Conservation (phyloP, 2,888 invertebrate species). For the Pseudolycoriella hygida region DNA sequence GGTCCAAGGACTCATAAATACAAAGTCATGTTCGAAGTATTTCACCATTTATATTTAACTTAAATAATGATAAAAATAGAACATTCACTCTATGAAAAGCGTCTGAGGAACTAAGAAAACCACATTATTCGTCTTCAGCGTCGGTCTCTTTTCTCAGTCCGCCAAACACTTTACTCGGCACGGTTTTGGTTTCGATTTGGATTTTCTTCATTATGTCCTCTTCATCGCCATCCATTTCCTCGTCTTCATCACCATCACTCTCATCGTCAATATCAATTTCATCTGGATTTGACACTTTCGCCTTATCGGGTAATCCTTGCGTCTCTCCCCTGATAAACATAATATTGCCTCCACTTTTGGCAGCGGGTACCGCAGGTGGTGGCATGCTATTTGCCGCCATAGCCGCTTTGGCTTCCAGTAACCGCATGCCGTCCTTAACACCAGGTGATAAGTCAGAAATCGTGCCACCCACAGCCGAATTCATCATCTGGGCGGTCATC, state of each 20-base stretch:
- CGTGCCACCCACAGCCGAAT: conserved; percentile 48
- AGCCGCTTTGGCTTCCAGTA: conserved; percentile 69
- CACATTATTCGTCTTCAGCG: background rate
- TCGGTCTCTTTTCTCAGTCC: conserved; percentile 30
- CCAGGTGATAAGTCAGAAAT: conserved; percentile 59
- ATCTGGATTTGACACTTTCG: conserved; percentile 66
- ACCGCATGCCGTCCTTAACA: conserved; percentile 71
- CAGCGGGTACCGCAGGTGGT: conserved; percentile 9
- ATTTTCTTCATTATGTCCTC: conserved; percentile 41
- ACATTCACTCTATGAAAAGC: no score
- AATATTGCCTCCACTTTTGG: conserved; percentile 34
- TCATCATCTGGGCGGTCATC: conserved; percentile 97
- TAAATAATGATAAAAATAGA: no score
- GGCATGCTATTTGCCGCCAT: conserved; percentile 13
- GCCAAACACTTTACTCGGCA: conserved; percentile 88
- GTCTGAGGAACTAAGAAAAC: no score
- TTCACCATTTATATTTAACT: no score
- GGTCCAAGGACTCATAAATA: no score
- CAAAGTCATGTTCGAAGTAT: no score
- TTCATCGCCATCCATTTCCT: conserved; percentile 35
- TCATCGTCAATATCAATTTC: conserved; percentile 73
- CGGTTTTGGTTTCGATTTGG: conserved; percentile 64
- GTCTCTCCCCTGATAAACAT: conserved; percentile 79
- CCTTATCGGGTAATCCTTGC: conserved; percentile 48
- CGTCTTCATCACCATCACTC: conserved; percentile 41